These are phyloP conservation scores for Pogonophryne albipinna DNA, from an alignment of 2,797 vertebrate species.

Conservation along the genomic window DNA sequence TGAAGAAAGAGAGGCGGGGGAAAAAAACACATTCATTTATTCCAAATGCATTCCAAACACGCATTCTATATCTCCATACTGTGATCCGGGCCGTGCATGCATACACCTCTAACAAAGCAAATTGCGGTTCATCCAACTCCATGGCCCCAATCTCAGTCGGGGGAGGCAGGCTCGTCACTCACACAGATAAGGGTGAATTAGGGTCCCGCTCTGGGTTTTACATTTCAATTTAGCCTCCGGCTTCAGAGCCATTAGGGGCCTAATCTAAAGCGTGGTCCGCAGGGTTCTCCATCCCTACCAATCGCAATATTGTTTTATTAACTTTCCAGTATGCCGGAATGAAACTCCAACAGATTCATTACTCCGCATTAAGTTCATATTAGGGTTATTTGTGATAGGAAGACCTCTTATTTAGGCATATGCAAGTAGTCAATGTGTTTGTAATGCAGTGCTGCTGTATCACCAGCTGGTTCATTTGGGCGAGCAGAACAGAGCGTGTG, in stretches of 20 bases:
- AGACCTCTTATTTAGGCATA: conserved; percentile 88
- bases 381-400: conserved; percentile 91
- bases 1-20: conserved; percentile 25
- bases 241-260: conserved; percentile 93
- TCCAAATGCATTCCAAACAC: conserved; percentile 77
- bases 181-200: conserved; percentile 87
- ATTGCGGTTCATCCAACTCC: conserved; percentile 83
- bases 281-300: conserved; percentile 79
- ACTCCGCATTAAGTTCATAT: conserved; percentile 94
- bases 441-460: conserved; percentile 60
- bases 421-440: conserved; percentile 78
- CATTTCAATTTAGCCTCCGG: conserved; percentile 92
- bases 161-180: conserved; percentile 83
- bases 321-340: conserved; percentile 89
- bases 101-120: conserved; percentile 84
- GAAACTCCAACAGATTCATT: conserved; percentile 91
- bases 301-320: conserved; percentile 92
- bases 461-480: conserved; percentile 76
- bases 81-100: conserved; percentile 69
- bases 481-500: conserved; percentile 54
- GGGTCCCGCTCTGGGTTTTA: conserved; percentile 91
- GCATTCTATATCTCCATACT: conserved; percentile 74
- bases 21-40: conserved; percentile 65
- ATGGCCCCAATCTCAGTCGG: conserved; percentile 84
- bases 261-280: conserved; percentile 92